A percentile compares a stretch with the other conserved stretches of the same genome.
phyloP scores from a whole-genome alignment of 30 jellyfish, hydroid and myxozoan species.

The Turritopsis dohrnii region DNA sequence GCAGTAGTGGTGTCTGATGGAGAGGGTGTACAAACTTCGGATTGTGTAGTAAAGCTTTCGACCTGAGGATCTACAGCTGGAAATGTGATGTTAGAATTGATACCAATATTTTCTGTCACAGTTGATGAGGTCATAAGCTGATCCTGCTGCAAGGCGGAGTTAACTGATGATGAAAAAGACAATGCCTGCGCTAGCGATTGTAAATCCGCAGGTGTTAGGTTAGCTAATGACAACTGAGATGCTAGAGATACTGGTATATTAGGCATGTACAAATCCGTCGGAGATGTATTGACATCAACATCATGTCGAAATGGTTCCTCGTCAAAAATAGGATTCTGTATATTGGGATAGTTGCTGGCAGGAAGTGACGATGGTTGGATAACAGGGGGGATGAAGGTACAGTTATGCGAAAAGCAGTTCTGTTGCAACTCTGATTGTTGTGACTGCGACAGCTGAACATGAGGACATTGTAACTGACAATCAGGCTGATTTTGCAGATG shows the following conservation, averaged over 20 bases:
- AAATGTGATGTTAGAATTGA: constrained; percentile 74
- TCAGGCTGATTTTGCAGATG: constrained; percentile 59
- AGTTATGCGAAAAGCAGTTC: constrained; percentile 64
- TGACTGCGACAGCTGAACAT: constrained; percentile 37
- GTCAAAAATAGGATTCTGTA: constrained; percentile 46
- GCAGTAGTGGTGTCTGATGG: constrained; percentile 60
- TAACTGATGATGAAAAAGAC: constrained; percentile 79
- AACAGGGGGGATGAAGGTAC: constrained; percentile 83
- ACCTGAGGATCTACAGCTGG: constrained; percentile 91
- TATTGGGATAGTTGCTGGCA: constrained; percentile 46
- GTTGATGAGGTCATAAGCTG: constrained; percentile 55
- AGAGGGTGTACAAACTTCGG: constrained; percentile 67
- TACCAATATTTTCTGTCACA: constrained; percentile 81
- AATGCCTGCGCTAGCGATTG: constrained; percentile 96
- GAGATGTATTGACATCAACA: constrained; percentile 33
- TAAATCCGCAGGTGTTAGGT: constrained; percentile 92
- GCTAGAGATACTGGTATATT: constrained; percentile 70
- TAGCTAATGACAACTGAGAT: constrained; percentile 71
- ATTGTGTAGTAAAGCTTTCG: constrained; percentile 58
- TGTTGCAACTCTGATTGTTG: constrained; percentile 49
- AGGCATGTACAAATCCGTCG: constrained; percentile 69
- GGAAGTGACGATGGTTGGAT: constrained; percentile 78
- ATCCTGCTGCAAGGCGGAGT: constrained; percentile 30
- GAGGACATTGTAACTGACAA: constrained; percentile 78
- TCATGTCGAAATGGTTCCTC: constrained; percentile 34